Evolutionary conservation across 2,113 vertebrate genomes (phyloP), one percentile per base, ranked within the genome.

Genomic region (Lonchura striata): DNA sequence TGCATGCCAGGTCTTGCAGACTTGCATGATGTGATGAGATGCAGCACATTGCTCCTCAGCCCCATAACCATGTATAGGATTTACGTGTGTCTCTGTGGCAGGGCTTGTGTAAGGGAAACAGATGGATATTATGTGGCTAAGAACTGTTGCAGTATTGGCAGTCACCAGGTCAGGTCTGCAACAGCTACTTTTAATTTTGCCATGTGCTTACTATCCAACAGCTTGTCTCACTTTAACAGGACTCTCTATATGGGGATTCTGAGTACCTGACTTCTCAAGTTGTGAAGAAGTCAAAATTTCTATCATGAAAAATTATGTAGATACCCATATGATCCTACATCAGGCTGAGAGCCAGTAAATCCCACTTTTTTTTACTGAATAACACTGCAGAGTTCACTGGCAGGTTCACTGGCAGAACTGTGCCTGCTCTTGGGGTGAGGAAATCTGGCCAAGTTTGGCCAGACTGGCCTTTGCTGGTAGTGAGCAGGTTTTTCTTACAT

Each of bases 281-380:
- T 77, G 41, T 46, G 68, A 53, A 41, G 44, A 75, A 15, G 12
- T 53, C 24, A 49, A 65, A 83, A 86, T 7, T 72, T 80, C 6
- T 30, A 3, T 52, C 80, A 28, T 39, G 49, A 90, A 85, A 54
- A 33, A 10, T 70, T 37, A 21, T 17, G 18, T 71, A 42, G 70
- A 39, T 42, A 79, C 6, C 9, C 20, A 46, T 0, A 0, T 39
- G 35, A 81, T 64, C 5, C n/a, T 72, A 17, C n/a, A 11, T 77
- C 54, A 89, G 19, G 21, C 44, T 83, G 30, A 66, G 33, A 49
- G 13, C 33, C 57, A 61, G 31, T 28, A 68, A 85, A 60, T 33
- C 9, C 1, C 7, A 5, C 8, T 13, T 42, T 70, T 70, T 75
- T 60, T 78, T 41, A 35, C 70, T 44, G 50, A 89, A 8, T 75